phyloP scores from a whole-genome alignment of 2,888 invertebrate species.

The Dione vanillae region DNA sequence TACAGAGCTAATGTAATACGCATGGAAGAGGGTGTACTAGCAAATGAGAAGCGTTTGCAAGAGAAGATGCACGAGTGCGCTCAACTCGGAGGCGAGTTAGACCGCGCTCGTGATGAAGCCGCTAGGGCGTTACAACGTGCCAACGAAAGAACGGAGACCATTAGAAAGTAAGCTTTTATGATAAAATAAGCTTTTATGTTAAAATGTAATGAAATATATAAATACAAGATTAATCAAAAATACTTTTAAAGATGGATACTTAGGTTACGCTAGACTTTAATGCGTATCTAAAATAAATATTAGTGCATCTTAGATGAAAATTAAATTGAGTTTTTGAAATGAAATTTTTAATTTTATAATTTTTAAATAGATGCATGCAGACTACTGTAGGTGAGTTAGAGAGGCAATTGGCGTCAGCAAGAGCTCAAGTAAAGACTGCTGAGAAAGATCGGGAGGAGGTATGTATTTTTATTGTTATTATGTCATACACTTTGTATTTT shows the following conservation, averaged over 20 bases:
- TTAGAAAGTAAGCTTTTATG: conserved; percentile 72
- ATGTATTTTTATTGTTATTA: conserved; percentile 34
- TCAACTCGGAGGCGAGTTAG: conserved; percentile 86
- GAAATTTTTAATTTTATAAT: background rate
- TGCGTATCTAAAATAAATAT: too few species aligned
- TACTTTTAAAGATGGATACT: too few species aligned
- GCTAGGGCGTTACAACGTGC: conserved; percentile 86
- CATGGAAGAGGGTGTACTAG: conserved; percentile 84
- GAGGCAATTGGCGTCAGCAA: conserved; percentile 85
- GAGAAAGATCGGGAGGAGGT: conserved; percentile 88
- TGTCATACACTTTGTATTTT: too few species aligned
- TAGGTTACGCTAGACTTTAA: too few species aligned
- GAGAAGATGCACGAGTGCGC: conserved; percentile 88
- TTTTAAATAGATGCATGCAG: conserved; percentile 81
- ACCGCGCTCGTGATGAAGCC: conserved; percentile 87
- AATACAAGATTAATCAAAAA: too few species aligned
- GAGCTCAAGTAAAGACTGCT: conserved; percentile 86
- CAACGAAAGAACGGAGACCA: conserved; percentile 87
- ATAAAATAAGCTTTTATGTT: too few species aligned
- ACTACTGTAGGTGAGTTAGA: conserved; percentile 87
- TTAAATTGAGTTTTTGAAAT: too few species aligned
- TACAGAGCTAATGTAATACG: conserved; percentile 76
- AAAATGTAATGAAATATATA: too few species aligned
- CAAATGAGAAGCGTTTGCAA: conserved; percentile 85
- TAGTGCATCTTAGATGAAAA: too few species aligned